phyloP scores from a whole-genome alignment of 37 sponge, comb jelly and placozoan genomes.

The Lycopodina hypogea region DNA sequence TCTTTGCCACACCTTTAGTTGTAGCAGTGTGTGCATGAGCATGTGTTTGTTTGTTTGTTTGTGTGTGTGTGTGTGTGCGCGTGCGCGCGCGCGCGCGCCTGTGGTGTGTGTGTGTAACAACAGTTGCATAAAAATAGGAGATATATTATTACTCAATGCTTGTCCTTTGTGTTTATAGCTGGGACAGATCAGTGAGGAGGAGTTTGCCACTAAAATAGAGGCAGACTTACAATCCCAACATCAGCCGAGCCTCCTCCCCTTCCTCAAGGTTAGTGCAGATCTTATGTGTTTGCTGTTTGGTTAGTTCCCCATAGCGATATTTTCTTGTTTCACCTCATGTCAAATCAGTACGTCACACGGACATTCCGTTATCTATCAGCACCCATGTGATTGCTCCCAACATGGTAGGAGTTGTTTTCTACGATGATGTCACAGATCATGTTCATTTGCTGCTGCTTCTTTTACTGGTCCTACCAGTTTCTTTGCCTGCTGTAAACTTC shows the following conservation, averaged over 20 bases:
- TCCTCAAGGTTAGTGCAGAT: slow-evolving; percentile 55
- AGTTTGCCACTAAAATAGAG: slow-evolving; percentile 71
- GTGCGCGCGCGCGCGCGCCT: too few relatives aligned
- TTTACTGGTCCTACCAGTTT: too few relatives aligned
- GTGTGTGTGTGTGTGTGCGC: too few relatives aligned
- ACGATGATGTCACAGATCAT: too few relatives aligned
- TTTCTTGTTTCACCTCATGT: neutral
- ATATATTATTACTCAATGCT: too few relatives aligned
- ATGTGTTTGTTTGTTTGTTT: too few relatives aligned
- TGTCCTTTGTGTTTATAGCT: slow-evolving; percentile 30
- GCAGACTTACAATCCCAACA: slow-evolving; percentile 71
- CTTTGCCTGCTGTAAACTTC: too few relatives aligned
- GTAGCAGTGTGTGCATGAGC: neutral
- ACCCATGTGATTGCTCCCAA: neutral
- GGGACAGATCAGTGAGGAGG: slow-evolving; percentile 58
- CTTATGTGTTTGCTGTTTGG: neutral
- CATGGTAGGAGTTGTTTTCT: neutral
- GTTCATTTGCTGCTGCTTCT: too few relatives aligned
- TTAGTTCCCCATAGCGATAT: neutral
- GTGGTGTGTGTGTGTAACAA: too few relatives aligned
- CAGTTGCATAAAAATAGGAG: too few relatives aligned
- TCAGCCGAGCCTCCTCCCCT: slow-evolving; percentile 72
- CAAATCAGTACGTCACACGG: too few relatives aligned
- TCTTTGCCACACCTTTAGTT: neutral
- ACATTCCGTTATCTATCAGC: too few relatives aligned